A percentile compares a stretch with the other conserved stretches of the same genome.
These are phyloP conservation scores for Aphidius colemani DNA, from an alignment of 2,888 invertebrate species.

Conservation along the genomic window DNA sequence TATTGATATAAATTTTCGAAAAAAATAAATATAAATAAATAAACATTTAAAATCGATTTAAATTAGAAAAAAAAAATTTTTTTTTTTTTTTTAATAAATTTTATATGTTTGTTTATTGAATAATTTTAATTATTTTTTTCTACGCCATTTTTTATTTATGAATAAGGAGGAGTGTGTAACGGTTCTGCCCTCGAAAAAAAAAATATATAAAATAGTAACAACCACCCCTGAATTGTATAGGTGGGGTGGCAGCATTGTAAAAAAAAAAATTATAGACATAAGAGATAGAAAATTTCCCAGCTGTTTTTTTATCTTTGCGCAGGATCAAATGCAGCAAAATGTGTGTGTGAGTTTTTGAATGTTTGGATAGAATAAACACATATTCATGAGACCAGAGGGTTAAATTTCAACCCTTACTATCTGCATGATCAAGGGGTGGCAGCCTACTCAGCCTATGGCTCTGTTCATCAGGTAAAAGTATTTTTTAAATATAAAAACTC, in stretches of 20 bases:
- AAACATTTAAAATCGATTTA: no score
- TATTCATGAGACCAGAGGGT: conserved; percentile 34
- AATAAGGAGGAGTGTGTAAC: no score
- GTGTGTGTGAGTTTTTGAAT: conserved; percentile 11
- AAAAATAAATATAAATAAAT: no score
- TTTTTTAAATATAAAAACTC: conserved; percentile 9
- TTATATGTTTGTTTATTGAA: no score
- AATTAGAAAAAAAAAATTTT: no score
- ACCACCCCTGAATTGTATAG: conserved; percentile 20
- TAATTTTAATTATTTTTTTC: no score
- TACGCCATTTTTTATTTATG: no score
- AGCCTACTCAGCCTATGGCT: conserved; percentile 35
- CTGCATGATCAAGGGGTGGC: conserved; percentile 46
- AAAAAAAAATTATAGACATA: conserved; percentile 17
- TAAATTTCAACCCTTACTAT: conserved; percentile 58
- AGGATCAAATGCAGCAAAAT: conserved; percentile 54
- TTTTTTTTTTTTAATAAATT: no score
- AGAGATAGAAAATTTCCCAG: conserved; percentile 54
- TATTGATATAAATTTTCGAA: neutral
- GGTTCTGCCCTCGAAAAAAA: neutral
- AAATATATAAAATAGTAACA: neutral
- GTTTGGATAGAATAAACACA: conserved; percentile 2
- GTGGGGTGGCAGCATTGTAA: conserved; percentile 1
- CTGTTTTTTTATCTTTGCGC: conserved; percentile 51
- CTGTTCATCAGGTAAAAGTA: conserved; percentile 28